Conservation (phyloP, 2,888 invertebrate genomes). For the Xestia rhomboidea region DNA sequence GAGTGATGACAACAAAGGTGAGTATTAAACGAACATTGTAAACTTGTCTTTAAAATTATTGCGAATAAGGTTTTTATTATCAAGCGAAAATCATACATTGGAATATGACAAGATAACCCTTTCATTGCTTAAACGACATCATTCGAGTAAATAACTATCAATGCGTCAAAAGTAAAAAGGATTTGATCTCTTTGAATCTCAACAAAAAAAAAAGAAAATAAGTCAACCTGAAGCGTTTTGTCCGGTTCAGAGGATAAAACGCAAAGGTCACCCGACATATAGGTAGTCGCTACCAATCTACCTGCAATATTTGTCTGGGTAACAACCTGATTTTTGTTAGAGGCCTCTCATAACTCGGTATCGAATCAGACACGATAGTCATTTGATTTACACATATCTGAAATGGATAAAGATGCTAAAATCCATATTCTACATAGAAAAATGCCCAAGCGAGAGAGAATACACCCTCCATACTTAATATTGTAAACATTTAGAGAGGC, state of each 20-base stretch:
- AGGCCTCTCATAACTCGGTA: neutral
- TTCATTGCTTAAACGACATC: constrained; percentile 1
- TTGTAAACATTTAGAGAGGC: no score
- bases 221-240: constrained; percentile 31
- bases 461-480: neutral
- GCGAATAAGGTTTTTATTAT: neutral
- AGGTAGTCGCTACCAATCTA: neutral
- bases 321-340: neutral
- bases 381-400: constrained; percentile 4
- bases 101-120: neutral
- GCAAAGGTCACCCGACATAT: constrained; percentile 29
- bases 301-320: constrained; percentile 11
- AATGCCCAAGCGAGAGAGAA: no score
- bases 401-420: no score
- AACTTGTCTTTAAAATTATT: neutral
- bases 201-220: constrained; percentile 10
- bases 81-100: neutral
- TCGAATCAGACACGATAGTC: neutral
- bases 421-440: no score
- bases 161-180: constrained; percentile 20
- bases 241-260: constrained; percentile 26
- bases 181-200: neutral
- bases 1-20: neutral
- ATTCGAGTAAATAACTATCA: constrained; percentile 11
- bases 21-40: neutral